These are phyloP conservation scores for Physocephala rufipes DNA, from an alignment of 2,888 invertebrate species.

Conservation along the genomic window DNA sequence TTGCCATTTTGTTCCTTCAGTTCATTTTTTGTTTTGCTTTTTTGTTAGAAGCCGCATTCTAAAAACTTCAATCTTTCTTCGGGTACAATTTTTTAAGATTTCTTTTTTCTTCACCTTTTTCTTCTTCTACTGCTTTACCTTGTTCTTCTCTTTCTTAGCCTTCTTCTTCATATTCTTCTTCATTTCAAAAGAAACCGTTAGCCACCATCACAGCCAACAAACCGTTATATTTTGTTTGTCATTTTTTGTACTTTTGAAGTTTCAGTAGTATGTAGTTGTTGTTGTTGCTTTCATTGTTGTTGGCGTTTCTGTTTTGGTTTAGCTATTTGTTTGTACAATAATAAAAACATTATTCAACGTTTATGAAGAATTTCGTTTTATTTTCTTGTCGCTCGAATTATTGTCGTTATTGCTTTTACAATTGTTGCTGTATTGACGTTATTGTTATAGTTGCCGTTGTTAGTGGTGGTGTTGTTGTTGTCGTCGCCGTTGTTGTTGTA, in stretches of 20 bases:
- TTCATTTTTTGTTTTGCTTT: conserved; percentile 2
- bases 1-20: neutral
- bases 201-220: neutral
- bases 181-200: neutral
- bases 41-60: neutral
- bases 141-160: neutral
- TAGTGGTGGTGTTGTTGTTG: conserved; percentile 12
- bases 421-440: neutral
- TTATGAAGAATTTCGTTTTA: conserved; percentile 18
- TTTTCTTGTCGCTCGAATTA: conserved; percentile 3
- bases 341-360: too few relatives aligned
- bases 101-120: neutral
- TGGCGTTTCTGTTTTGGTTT: neutral
- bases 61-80: neutral
- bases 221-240: neutral
- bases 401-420: conserved; percentile 30
- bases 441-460: conserved; percentile 11
- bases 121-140: conserved; percentile 2
- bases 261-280: neutral
- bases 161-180: too few relatives aligned
- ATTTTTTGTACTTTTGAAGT: too few relatives aligned
- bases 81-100: neutral
- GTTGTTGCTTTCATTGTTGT: neutral
- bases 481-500: conserved; percentile 8
- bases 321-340: neutral